A percentile compares a stretch with the other conserved stretches of the same genome.
phyloP scores from a whole-genome alignment of 2,113 vertebrate species.

The Prunella himalayana region DNA sequence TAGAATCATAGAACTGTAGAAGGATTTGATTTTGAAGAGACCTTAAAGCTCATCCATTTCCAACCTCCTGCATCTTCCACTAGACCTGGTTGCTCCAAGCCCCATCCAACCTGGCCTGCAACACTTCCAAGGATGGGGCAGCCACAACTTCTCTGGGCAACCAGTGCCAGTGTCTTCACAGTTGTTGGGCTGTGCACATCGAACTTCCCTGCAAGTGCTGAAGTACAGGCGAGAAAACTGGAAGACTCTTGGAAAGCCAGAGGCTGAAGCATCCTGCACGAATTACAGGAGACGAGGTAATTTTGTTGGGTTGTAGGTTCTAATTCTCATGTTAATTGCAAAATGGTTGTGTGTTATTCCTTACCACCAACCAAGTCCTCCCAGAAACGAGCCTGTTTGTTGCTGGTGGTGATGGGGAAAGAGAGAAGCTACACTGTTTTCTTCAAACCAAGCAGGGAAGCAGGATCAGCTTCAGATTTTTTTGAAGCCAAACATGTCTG shows the following conservation, averaged over 20 bases:
- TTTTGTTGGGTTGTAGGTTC: neutral
- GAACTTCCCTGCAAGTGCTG: neutral
- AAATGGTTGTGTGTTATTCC: neutral
- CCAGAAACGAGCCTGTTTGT: neutral
- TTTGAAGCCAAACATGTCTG: neutral
- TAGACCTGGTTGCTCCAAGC: neutral
- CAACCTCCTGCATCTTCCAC: neutral
- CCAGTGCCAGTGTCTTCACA: neutral
- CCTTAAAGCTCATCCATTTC: neutral
- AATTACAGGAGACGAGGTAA: neutral
- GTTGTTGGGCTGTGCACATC: neutral
- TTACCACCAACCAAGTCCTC: neutral
- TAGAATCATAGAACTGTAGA: neutral
- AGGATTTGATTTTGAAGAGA: neutral
- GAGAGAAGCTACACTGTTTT: neutral
- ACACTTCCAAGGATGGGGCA: neutral
- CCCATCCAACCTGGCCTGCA: neutral
- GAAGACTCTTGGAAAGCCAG: neutral
- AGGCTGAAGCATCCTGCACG: neutral
- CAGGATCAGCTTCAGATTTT: neutral
- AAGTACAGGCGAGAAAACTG: neutral
- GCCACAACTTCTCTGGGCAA: too few species aligned
- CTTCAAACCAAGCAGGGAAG: neutral
- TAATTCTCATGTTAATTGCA: neutral
- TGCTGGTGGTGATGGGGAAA: neutral